Base-by-base conservation (phyloP, 1,140 invertebrate genomes). In the Calliopsis andreniformis region DNA sequence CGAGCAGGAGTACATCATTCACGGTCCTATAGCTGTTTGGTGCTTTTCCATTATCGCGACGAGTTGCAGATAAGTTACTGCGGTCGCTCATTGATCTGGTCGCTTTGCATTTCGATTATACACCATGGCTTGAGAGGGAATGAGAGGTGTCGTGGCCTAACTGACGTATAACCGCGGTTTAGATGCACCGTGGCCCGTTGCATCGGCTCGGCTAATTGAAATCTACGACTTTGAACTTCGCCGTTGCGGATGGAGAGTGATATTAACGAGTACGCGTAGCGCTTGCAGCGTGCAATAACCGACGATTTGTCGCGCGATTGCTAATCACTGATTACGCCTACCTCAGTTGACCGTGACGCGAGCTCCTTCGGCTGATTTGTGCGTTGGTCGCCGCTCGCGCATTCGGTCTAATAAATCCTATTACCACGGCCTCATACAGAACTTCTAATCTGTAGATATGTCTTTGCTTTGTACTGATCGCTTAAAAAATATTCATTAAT, bases 211-310 rank as follows among this genome's bases (percentile, higher is more conserved):
- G 28, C 86, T 90, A 91, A 91, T 91, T 91, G 89, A 89, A 90
- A 91, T 90, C 88, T 90, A 90, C 79, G 88, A 90, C 84, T 91
- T 86, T 87, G 84, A 86, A 84, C 84, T 82, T 88, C 32, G 43
- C 53, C 47, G 63, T 64, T 63, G 45, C 55, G 23, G 43, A 56
- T 18, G 25, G 63, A 53, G 61, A 51, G 61, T 71, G 75, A 85
- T 68, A 86, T 86, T 87, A 83, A 86, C 76, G 83, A 86, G 85
- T 73, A 39, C 5, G 63, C 42, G 30, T 47, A 32, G 28, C 32
- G 78, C 72, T 55, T 49, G 71, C 66, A 69, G 66, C 76, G 76
- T 80, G 79, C 84, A 86, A 87, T 88, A 87, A 87, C 78, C 75
- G 66, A 82, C 79, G 78, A 84, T 89, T 86, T 85, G 82, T 76